These are phyloP conservation scores for Pseudotriccus pelzelni DNA, from an alignment of 2,797 vertebrate genomes.

Conservation along the genomic window DNA sequence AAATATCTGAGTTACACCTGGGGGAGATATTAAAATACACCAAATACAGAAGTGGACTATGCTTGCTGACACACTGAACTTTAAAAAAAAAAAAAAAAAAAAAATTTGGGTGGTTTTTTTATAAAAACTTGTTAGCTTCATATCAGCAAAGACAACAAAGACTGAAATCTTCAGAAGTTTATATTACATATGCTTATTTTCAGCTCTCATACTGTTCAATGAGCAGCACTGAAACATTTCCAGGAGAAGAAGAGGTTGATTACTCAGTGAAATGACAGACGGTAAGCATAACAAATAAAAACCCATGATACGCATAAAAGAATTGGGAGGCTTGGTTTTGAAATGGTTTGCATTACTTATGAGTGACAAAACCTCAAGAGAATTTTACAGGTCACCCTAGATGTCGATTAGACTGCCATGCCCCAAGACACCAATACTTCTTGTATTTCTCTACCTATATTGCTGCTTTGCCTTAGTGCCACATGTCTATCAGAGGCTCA, in stretches of 20 bases:
- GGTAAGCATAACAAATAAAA: background rate
- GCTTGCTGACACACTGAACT: background rate
- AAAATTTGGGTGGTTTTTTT: background rate
- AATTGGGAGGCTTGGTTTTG: background rate
- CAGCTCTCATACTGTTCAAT: background rate
- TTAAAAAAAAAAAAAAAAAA: background rate
- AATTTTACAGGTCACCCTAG: background rate
- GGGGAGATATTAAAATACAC: background rate
- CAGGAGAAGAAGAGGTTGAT: background rate
- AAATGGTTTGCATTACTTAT: background rate
- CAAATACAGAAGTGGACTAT: background rate
- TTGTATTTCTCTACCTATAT: background rate
- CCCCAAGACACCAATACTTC: background rate
- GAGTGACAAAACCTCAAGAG: background rate
- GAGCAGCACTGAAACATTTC: background rate
- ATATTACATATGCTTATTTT: background rate
- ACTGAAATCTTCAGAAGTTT: background rate
- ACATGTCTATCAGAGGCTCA: background rate
- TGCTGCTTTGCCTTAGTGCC: background rate
- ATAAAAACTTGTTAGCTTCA: background rate
- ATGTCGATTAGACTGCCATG: background rate
- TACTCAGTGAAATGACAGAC: background rate
- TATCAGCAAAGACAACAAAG: background rate
- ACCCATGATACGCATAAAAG: background rate
- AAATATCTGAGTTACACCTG: conserved; percentile 17